These are phyloP conservation scores for Amphipyra berbera DNA, from an alignment of 2,888 invertebrate genomes.

Conservation along the genomic window DNA sequence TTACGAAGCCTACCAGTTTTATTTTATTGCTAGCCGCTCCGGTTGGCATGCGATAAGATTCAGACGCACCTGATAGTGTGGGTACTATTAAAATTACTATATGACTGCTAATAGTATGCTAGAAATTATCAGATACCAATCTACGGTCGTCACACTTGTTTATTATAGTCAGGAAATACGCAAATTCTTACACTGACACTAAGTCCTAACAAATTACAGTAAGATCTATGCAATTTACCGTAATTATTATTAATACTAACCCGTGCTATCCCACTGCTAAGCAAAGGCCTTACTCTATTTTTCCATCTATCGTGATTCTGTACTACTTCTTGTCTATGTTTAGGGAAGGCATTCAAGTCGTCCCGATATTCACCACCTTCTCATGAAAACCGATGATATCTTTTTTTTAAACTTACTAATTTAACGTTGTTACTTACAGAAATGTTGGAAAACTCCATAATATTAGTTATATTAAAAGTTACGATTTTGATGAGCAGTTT, in stretches of 20 bases:
- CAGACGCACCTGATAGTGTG: conserved; percentile 41
- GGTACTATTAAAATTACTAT: conserved; percentile 42
- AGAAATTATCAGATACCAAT: conserved; percentile 31
- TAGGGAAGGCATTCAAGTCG: too few relatives aligned
- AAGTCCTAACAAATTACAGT: too few relatives aligned
- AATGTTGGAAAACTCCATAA: background rate
- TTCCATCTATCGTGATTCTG: too few relatives aligned
- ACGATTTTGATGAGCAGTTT: conserved; percentile 10
- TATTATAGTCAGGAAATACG: conserved; percentile 7
- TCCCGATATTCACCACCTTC: too few relatives aligned
- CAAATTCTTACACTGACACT: too few relatives aligned
- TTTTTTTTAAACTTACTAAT: conserved; percentile 14
- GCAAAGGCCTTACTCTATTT: too few relatives aligned
- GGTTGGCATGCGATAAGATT: conserved; percentile 60
- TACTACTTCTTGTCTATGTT: too few relatives aligned
- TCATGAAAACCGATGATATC: background rate
- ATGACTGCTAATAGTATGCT: conserved; percentile 40
- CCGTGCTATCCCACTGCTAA: too few relatives aligned
- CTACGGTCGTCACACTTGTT: conserved; percentile 14
- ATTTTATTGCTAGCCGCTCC: conserved; percentile 69
- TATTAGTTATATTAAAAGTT: conserved; percentile 9
- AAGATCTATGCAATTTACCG: too few relatives aligned
- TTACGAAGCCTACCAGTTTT: conserved; percentile 53
- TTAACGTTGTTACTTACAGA: background rate
- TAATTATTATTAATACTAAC: too few relatives aligned